A percentile compares a stretch with the other conserved stretches of the same genome.
Conservation (phyloP, 2,113 vertebrate genomes). For the Mugil cephalus region DNA sequence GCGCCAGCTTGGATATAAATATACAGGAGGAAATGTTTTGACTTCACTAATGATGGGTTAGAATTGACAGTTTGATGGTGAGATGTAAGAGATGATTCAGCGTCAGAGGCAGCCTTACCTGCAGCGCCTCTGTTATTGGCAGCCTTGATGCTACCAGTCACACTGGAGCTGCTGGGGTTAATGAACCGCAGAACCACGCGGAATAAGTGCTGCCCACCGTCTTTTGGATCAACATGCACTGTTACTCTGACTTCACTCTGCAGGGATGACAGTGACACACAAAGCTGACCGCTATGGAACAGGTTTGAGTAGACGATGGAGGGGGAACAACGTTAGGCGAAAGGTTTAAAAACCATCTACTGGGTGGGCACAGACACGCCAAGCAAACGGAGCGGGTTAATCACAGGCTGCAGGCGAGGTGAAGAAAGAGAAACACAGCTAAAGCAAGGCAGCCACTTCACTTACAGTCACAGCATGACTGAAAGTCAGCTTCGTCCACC, state of each 20-base stretch:
- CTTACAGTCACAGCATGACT: conserved; percentile 89
- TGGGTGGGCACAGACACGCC: conserved; percentile 34
- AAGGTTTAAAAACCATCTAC: conserved; percentile 18
- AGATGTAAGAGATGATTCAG: background rate
- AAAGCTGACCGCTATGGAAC: conserved; percentile 38
- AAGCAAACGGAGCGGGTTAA: conserved; percentile 41
- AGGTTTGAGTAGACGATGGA: conserved; percentile 30
- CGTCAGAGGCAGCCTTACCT: conserved; percentile 85
- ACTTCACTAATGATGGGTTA: conserved; percentile 28
- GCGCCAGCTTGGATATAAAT: background rate
- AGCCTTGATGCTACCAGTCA: conserved; percentile 85
- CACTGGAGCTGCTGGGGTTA: conserved; percentile 84
- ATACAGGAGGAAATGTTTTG: background rate
- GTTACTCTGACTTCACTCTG: conserved; percentile 93
- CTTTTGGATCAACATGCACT: conserved; percentile 89
- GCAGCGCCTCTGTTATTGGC: conserved; percentile 75
- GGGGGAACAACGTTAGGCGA: conserved; percentile 9
- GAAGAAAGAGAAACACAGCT: conserved; percentile 24
- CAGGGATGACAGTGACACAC: conserved; percentile 75
- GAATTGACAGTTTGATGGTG: conserved; percentile 16
- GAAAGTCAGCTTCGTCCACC: conserved; percentile 85
- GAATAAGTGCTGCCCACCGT: conserved; percentile 83
- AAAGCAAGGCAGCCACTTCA: conserved; percentile 69
- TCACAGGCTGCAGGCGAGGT: conserved; percentile 35
- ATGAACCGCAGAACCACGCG: conserved; percentile 89